Percentiles rank a stretch among this genome's conserved stretches.
phyloP scores from a whole-genome alignment of 1,140 invertebrate species.

The Octopus sinensis region DNA sequence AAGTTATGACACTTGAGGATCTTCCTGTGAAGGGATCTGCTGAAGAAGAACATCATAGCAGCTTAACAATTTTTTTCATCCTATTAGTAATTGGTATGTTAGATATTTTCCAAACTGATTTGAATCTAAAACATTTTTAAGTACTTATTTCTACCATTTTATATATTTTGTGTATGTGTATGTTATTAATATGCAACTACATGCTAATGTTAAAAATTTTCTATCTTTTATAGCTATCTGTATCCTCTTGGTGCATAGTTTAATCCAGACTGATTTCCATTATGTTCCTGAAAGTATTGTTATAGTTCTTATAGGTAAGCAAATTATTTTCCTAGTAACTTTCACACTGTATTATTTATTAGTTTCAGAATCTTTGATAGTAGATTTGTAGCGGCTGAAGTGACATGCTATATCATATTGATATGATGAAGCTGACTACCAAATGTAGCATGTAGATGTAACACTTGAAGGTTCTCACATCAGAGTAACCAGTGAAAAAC shows the following conservation, averaged over 20 bases:
- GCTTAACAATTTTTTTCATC: constrained; percentile 95
- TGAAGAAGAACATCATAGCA: constrained; percentile 85
- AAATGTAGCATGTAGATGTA: no score
- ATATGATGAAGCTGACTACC: no score
- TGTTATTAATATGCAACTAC: neutral
- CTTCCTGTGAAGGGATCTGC: constrained; percentile 46
- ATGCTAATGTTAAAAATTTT: constrained; percentile 13
- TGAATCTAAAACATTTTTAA: neutral
- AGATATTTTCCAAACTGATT: constrained; percentile 2
- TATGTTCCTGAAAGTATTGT: constrained; percentile 96
- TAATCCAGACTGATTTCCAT: constrained; percentile 92
- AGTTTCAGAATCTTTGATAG: no score
- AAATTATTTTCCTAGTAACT: neutral
- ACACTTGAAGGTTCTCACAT: no score
- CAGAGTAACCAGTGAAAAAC: no score
- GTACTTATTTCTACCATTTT: neutral
- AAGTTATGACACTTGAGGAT: constrained; percentile 23
- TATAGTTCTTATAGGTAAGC: constrained; percentile 81
- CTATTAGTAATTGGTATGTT: constrained; percentile 74
- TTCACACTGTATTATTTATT: neutral
- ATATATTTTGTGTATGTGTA: neutral
- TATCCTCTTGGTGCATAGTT: constrained; percentile 88
- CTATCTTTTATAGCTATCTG: constrained; percentile 61
- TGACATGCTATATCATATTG: no score
- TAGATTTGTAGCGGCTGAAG: no score